A percentile compares a stretch with the other conserved stretches of the same genome.
Conservation (phyloP, 2,113 vertebrate genomes). For the Cacatua alba region DNA sequence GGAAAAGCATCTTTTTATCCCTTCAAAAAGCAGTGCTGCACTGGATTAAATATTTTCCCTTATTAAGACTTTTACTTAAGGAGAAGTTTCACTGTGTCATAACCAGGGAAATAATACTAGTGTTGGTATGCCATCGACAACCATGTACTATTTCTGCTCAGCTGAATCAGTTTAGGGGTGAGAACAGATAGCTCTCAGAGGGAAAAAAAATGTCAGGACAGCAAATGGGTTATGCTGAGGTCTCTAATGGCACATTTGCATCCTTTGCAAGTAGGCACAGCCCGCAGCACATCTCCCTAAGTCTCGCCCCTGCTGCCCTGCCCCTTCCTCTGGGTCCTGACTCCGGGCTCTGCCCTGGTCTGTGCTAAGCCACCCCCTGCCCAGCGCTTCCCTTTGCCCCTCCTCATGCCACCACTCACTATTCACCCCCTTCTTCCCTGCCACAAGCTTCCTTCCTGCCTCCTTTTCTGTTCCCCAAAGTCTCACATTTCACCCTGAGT, state of each 20-base stretch:
- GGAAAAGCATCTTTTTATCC: background rate
- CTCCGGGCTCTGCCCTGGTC: background rate
- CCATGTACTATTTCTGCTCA: background rate
- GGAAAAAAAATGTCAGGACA: background rate
- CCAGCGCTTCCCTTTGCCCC: fast-evolving
- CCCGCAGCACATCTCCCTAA: no score
- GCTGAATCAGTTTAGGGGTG: background rate
- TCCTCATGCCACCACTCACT: fast-evolving
- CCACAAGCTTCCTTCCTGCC: background rate
- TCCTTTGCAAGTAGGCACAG: background rate
- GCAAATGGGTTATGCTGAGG: background rate
- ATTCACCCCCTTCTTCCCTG: background rate
- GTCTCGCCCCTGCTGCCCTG: fast-evolving
- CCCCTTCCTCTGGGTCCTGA: background rate
- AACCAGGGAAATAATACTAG: background rate
- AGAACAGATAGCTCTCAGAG: background rate
- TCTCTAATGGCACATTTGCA: background rate
- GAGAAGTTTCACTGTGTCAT: background rate
- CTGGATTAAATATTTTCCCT: background rate
- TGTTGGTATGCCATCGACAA: background rate
- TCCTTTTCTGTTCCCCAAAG: background rate
- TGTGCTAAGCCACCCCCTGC: background rate
- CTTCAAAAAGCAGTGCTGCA: background rate
- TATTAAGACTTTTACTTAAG: background rate
- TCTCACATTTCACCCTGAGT: background rate